Base-by-base conservation (phyloP, 64 coral and sea anemone genomes). In the Stichodactyla helianthus region DNA sequence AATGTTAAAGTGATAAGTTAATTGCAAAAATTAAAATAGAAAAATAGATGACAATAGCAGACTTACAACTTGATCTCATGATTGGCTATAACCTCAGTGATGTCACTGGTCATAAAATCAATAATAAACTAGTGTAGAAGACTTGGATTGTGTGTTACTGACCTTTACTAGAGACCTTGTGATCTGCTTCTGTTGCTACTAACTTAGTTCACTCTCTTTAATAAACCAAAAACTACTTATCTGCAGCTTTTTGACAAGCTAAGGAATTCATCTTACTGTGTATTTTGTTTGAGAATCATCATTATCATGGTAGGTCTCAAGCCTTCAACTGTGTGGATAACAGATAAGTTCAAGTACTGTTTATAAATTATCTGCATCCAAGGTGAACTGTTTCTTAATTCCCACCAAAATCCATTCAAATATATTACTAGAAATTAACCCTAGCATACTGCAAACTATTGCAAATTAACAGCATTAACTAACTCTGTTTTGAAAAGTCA, bases 41-140 rank as follows among this genome's bases (percentile, higher is more conserved):
- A 67, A 88, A 79, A 79, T 82, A 62, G 53, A 18, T 55, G 22
- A 79, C 16, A 80, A 79, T 79, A 80, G 77, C 23, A 12, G 61
- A 59, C 51, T 61, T 79, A 88, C 70, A 5, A 59, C 7, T 4
- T 84, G 55, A 18, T 85, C 44, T 85, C 15, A 7, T 6, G 14
- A 64, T 64, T 65, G 68, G 68, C 25, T 74, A 19, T 26, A 8
- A 74, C 27, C 23, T 28, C 25, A 27, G 20, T 74, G 68, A 74
- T 74, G 68, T 74, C 68, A 74, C 27, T 74, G 11, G 10, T 7
- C 25, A 14, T 65, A 0, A 11, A 28, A 74, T 31, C 9, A 31
- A 31, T 74, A 74, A 74, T 9, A 74, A 74, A 31, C 68, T 9
- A 10, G n/a, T 9, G 10, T 31, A 31, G 1, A 65, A 22, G 14